Percentiles rank a stretch among this genome's conserved stretches.
Evolutionary conservation across 1,140 invertebrate genomes (phyloP).

Genomic region (Drosophila gunungcola): DNA sequence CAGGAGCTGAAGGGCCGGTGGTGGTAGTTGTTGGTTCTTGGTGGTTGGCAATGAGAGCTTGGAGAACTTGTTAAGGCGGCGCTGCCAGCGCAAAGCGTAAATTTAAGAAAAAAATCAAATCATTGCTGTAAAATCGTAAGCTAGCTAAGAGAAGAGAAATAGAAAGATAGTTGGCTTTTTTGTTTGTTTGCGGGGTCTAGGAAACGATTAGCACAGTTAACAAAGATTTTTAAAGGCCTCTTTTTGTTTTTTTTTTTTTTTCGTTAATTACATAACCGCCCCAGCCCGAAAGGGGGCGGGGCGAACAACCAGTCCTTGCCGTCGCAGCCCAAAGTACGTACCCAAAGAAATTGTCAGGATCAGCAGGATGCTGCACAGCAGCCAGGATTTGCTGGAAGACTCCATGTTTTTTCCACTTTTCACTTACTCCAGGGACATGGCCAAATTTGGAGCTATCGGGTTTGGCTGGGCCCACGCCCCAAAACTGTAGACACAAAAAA

Average conservation of each 20-base stretch:
- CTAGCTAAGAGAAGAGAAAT: constrained; percentile 50
- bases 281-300: constrained; percentile 18
- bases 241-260: constrained; percentile 19
- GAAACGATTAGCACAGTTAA: constrained; percentile 47
- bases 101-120: constrained; percentile 85
- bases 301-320: constrained; percentile 5
- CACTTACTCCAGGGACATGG: constrained; percentile 57
- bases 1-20: constrained; percentile 35
- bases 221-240: constrained; percentile 19
- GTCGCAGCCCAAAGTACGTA: constrained; percentile 51
- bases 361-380: constrained; percentile 57
- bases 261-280: constrained; percentile 56
- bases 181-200: constrained; percentile 26
- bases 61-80: constrained; percentile 81
- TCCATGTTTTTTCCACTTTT: constrained; percentile 47
- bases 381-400: constrained; percentile 44
- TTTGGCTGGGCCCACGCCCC: constrained; percentile 48
- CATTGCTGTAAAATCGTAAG: constrained; percentile 79
- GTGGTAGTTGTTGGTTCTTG: constrained; percentile 35
- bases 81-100: constrained; percentile 72
- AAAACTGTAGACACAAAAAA: constrained; percentile 45
- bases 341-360: constrained; percentile 63
- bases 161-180: constrained; percentile 41
- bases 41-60: constrained; percentile 62
- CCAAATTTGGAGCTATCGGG: constrained; percentile 23